These are phyloP conservation scores for Schizaphis graminum DNA, from an alignment of 2,888 invertebrate genomes.

Conservation along the genomic window DNA sequence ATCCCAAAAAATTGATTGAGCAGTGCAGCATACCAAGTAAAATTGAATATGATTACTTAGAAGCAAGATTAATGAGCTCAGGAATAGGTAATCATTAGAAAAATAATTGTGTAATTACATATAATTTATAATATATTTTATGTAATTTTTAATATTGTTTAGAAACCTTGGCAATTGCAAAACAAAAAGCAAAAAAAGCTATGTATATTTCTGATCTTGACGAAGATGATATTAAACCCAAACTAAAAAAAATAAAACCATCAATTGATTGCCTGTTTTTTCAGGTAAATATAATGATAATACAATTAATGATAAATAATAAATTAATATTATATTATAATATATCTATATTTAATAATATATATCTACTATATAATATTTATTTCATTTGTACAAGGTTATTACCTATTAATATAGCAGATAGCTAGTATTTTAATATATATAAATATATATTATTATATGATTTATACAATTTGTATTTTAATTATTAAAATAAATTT, in stretches of 20 bases:
- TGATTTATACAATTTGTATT: no score
- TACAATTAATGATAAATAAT: neutral
- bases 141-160: neutral
- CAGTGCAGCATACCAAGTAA: neutral
- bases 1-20: neutral
- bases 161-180: neutral
- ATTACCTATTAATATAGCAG: neutral
- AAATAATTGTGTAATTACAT: neutral
- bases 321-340: no score
- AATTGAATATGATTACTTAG: neutral
- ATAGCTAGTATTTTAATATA: neutral
- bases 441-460: neutral
- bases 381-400: neutral
- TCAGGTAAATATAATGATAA: no score
- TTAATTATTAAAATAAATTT: no score
- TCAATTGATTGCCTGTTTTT: neutral
- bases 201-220: neutral
- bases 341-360: no score
- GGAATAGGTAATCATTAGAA: neutral
- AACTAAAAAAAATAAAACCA: no score
- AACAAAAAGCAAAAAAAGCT: neutral
- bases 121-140: neutral
- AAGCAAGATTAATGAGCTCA: neutral
- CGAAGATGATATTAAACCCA: neutral
- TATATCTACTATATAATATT: neutral